A percentile compares a stretch with the other conserved stretches of the same genome.
Conservation (phyloP, 2,797 vertebrate genomes). For the Nannoperca australis region DNA sequence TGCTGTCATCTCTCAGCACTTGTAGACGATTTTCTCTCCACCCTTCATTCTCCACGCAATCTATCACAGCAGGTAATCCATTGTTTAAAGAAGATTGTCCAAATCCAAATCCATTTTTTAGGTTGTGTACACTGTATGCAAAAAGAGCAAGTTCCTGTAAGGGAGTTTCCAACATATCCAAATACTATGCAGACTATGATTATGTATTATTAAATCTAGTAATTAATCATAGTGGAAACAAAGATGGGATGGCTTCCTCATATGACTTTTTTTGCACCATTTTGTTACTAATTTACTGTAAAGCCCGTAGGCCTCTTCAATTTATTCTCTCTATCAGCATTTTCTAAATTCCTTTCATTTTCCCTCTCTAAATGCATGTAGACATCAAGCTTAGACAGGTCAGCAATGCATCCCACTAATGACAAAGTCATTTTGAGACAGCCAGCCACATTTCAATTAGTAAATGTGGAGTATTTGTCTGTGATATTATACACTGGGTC, state of each 20-base stretch:
- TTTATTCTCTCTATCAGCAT: conserved; percentile 5
- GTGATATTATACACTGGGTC: conserved; percentile 47
- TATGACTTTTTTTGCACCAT: not conserved
- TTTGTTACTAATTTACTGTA: conserved; percentile 28
- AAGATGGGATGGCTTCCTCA: conserved; percentile 7
- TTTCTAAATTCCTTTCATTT: conserved; percentile 35
- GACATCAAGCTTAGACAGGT: conserved; percentile 8
- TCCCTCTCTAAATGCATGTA: conserved; percentile 22
- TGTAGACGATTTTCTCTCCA: conserved; percentile 43
- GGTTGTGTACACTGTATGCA: not conserved
- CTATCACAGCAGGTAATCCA: conserved; percentile 50
- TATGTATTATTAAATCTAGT: conserved; percentile 2
- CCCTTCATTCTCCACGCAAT: conserved; percentile 32
- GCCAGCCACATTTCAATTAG: conserved; percentile 59
- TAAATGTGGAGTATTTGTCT: conserved; percentile 49
- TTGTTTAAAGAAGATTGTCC: conserved; percentile 1
- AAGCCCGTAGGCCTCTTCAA: conserved; percentile 20
- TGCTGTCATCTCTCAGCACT: conserved; percentile 50
- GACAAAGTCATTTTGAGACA: conserved; percentile 54
- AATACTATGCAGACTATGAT: not conserved
- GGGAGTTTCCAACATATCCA: not conserved
- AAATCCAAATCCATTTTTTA: not conserved
- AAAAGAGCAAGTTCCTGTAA: not conserved
- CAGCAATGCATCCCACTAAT: conserved; percentile 48
- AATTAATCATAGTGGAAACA: conserved; percentile 9